Evolutionary conservation across 2,113 vertebrate species (phyloP).

Genomic region (Indri indri): DNA sequence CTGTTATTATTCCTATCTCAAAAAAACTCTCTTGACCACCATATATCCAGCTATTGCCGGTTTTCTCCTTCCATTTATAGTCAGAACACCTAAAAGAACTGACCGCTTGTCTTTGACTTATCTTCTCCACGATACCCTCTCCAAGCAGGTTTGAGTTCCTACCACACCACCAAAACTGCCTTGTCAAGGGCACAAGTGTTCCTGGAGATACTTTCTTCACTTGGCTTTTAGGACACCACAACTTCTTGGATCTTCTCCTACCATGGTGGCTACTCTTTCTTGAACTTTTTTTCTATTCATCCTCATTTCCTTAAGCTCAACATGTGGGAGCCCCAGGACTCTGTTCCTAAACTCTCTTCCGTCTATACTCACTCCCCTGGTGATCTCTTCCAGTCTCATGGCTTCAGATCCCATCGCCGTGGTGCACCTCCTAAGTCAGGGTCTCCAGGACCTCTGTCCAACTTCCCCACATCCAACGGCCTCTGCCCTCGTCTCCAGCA

Average conservation of each 20-base stretch:
- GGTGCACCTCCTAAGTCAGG: accelerated
- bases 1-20: neutral
- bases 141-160: neutral
- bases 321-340: neutral
- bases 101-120: neutral
- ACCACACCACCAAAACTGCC: neutral
- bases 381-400: neutral
- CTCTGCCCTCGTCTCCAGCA: too few species aligned
- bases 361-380: too few species aligned
- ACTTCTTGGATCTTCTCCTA: accelerated
- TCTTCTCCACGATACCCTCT: neutral
- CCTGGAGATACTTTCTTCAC: neutral
- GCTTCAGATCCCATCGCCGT: accelerated
- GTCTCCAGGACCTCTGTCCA: neutral
- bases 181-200: too few species aligned
- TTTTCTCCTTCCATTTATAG: neutral
- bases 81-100: neutral
- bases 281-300: neutral
- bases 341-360: too few species aligned
- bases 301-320: neutral
- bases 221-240: neutral
- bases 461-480: too few species aligned
- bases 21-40: neutral
- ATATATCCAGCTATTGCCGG: neutral
- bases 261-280: neutral